Evolutionary conservation across 2,797 vertebrate genomes (phyloP).

Genomic region (Coracias cyanogaster): DNA sequence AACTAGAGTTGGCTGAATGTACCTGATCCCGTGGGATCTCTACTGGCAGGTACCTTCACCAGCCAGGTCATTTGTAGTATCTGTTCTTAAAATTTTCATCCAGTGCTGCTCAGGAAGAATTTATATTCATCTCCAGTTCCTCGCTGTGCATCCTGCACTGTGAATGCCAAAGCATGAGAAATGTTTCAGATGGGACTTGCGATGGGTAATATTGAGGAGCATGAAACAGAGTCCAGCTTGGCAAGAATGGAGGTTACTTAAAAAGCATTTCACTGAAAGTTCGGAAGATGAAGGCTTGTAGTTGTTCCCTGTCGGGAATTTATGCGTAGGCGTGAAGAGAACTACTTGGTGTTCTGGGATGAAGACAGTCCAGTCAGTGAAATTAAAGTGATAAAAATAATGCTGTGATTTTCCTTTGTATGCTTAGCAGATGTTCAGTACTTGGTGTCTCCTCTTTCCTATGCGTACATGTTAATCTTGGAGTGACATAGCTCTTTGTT

Average conservation of each 20-base stretch:
- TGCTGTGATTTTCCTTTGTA: not conserved
- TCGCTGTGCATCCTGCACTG: not conserved
- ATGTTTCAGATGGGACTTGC: not conserved
- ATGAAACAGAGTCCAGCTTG: not conserved
- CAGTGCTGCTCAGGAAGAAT: not conserved
- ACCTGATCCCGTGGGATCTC: not conserved
- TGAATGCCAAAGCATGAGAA: not conserved
- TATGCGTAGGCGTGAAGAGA: not conserved
- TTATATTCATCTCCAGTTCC: not conserved
- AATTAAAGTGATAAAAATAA: not conserved
- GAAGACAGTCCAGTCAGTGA: not conserved
- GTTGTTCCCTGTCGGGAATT: not conserved
- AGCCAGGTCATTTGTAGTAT: not conserved
- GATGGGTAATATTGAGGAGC: not conserved
- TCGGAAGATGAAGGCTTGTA: not conserved
- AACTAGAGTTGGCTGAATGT: not conserved
- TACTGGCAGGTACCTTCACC: not conserved
- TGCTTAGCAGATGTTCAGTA: not conserved
- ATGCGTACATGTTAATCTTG: not conserved
- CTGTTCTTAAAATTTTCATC: not conserved
- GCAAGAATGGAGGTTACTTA: not conserved
- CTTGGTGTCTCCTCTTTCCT: not conserved
- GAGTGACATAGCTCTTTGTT: not conserved
- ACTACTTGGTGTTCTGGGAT: not conserved
- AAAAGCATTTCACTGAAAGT: not conserved